Base-by-base conservation (phyloP, 2,797 vertebrate species). In the Parambassis ranga region DNA sequence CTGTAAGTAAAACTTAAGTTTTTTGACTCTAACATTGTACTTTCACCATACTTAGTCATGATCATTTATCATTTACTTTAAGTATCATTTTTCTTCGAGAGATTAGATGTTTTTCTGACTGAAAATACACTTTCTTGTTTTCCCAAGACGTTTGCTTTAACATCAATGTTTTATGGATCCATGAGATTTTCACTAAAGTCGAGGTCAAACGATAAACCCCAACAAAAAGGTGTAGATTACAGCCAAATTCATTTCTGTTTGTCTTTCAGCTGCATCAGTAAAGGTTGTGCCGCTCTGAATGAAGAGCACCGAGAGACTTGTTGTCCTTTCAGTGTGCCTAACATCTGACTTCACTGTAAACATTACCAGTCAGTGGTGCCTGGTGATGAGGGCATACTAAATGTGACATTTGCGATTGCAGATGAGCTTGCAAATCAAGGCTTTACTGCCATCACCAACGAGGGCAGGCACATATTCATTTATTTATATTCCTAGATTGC, bases 401-500 rank as follows among this genome's bases (percentile, higher is more conserved):
- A 87, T 65, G 73, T 88, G 84, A 85, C 83, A 85, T 87, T 87
- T 89, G 80, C 59, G 68, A 87, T 88, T 83, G 78, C 76, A 85
- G 85, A 92, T 84, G 84, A 84, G 82, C 81, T 80, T 88, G 83
- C 86, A 90, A 91, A 91, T 92, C 89, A 88, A 82, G 77, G 52
- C 86, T 91, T 90, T 89, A 90, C 72, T 77, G 82, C 85, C 72
- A 60, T 73, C 83, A 75, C 81, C 69, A 52, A 67, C 77, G 65
- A 11, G 60, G 70, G 48, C 60, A 47, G 71, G 66, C 80, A 61
- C 75, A 82, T 78, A 87, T 90, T 92, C 71, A 89, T 91, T 92
- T 90, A 92, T 92, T 92, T 91, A 91, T 91, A 85, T 82, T 77
- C 71, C 60, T 46, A 87, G 88, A 93, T 90, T 86, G 83, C 87